Evolutionary conservation across 37 sponge, comb jelly and placozoan genomes (phyloP), one percentile per base, ranked within the genome.

Genomic region (Halichondria panicea): DNA sequence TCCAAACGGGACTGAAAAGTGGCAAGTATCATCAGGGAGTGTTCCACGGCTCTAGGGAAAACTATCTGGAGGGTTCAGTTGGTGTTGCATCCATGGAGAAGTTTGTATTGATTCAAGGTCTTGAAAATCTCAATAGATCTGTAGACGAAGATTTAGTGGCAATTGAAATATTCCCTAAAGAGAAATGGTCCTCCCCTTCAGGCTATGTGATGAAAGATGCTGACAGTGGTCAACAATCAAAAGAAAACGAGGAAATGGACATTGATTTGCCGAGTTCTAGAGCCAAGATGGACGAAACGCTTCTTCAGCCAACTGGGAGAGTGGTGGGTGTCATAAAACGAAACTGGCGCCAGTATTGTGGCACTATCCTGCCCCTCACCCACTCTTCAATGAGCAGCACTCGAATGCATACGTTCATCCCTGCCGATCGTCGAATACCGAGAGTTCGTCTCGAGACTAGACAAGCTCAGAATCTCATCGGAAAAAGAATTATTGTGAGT

Each of bases 271-370:
- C 43, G 1, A 35, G 7, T 39, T 1, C 21, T 12, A 19, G 31
- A 40, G 55, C 11, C 25, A 77, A 31, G 30, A 11, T 25, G 3
- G 19, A 67, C 1, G 32, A 28, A 0, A 71, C 81, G 15, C 52
- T 68, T 21, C 21, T 75, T 39, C 85, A 68, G 48, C 71, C 80
- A 22, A 94, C 88, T 0, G 91, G 89, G 25, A 84, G 53, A 27
- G 92, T 98, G n/a, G 91, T 98, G 64, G 99, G 96, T 13, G 90
- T 98, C 18, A 83, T 95, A 9, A 90, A 85, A 68, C 69, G 93
- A 58, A 95, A 92, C 75, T 89, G 96, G 93, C 50, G 96, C 45
- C 85, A 91, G 13, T 98, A 87, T 67, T 98, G 99, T 76, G 99
- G 99, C 25, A 92, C 93, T 8, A 69, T 97, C n/a, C 68, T 92